phyloP scores from a whole-genome alignment of 2,888 invertebrate genomes.

The Anarsia innoxiella region DNA sequence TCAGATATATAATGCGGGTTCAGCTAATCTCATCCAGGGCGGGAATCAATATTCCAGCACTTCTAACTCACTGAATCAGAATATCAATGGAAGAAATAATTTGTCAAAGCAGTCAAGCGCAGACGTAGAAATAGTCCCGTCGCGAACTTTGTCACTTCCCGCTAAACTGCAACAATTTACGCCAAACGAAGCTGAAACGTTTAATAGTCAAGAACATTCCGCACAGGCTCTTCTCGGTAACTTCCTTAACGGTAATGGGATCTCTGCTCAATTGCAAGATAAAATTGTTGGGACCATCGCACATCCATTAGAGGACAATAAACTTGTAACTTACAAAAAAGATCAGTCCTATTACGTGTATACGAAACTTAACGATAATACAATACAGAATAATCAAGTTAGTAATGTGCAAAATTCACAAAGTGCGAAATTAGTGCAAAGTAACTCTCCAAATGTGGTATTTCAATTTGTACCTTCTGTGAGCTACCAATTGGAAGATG shows the following conservation, averaged over 20 bases:
- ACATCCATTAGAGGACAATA: conserved; percentile 55
- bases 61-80: conserved; percentile 23
- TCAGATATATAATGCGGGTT: conserved; percentile 48
- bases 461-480: conserved; percentile 57
- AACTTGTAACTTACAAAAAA: conserved; percentile 56
- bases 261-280: conserved; percentile 58
- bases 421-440: conserved; percentile 26
- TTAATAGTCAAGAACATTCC: conserved; percentile 38
- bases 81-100: conserved; percentile 22
- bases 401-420: conserved; percentile 20
- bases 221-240: conserved; percentile 27
- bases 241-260: conserved; percentile 44
- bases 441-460: conserved; percentile 29
- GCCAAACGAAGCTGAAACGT: conserved; percentile 27
- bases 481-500: conserved; percentile 50
- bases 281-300: conserved; percentile 58
- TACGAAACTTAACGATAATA: conserved; percentile 44
- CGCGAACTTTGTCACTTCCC: conserved; percentile 36
- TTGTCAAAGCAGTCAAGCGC: conserved; percentile 27
- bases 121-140: conserved; percentile 47
- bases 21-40: conserved; percentile 27
- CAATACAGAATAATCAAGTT: conserved; percentile 24
- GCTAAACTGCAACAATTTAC: conserved; percentile 40
- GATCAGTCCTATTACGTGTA: conserved; percentile 59
- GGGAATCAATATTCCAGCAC: conserved; percentile 24